A percentile compares a stretch with the other conserved stretches of the same genome.
Evolutionary conservation across 1,140 invertebrate species (phyloP).

Genomic region (Drosophila kurseongensis): DNA sequence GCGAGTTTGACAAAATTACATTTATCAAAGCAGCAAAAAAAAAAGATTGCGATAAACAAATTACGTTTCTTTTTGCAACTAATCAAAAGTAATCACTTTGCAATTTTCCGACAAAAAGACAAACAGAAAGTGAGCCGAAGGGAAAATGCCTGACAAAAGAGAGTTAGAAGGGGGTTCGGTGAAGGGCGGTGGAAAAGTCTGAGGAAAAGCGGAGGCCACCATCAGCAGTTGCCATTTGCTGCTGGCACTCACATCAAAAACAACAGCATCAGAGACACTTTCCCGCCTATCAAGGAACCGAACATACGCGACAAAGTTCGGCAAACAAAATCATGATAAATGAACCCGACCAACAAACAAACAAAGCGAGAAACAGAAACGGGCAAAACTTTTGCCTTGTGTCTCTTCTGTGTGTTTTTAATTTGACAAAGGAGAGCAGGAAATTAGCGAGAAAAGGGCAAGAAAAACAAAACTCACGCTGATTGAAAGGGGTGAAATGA

Average conservation of each 20-base stretch:
- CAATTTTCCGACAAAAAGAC: slow-evolving; percentile 73
- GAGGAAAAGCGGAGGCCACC: slow-evolving; percentile 11
- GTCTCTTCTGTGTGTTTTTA: slow-evolving; percentile 60
- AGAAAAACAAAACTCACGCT: slow-evolving; percentile 72
- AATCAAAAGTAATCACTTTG: slow-evolving; percentile 83
- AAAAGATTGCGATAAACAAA: slow-evolving; percentile 70
- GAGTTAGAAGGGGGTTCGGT: slow-evolving; percentile 48
- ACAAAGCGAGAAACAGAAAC: slow-evolving; percentile 28
- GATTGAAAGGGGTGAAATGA: slow-evolving; percentile 70
- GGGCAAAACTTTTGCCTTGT: slow-evolving; percentile 51
- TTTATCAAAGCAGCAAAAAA: slow-evolving; percentile 65
- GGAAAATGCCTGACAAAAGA: slow-evolving; percentile 61
- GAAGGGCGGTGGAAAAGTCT: neutral
- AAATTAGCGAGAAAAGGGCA: slow-evolving; percentile 73
- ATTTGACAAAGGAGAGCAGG: slow-evolving; percentile 74
- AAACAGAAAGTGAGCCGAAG: slow-evolving; percentile 68
- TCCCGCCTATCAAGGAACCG: slow-evolving; percentile 69
- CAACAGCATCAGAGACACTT: slow-evolving; percentile 68
- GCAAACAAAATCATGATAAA: slow-evolving; percentile 83
- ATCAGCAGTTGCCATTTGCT: slow-evolving; percentile 70
- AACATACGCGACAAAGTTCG: slow-evolving; percentile 65
- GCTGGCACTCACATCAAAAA: slow-evolving; percentile 55
- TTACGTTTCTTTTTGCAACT: slow-evolving; percentile 82
- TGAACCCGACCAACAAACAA: slow-evolving; percentile 73
- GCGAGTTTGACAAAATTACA: slow-evolving; percentile 69